Base-by-base conservation (phyloP, 2,888 invertebrate species). In the Crepidodera aurea region DNA sequence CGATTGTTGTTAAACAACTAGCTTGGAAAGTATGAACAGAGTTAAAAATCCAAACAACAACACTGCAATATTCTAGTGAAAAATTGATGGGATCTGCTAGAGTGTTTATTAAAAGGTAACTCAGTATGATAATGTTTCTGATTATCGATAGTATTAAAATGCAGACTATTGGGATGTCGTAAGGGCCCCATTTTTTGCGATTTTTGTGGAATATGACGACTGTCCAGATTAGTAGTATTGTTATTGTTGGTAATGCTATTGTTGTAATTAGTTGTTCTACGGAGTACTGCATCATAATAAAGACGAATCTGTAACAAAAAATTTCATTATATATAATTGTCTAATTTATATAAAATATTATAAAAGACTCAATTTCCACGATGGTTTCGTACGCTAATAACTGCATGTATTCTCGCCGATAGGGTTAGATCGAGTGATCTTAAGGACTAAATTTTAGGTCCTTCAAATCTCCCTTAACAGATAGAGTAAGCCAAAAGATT, bases 11-110 rank as follows among this genome's bases (percentile, higher is more conserved):
- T 48, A 85, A 71, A 12, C 83, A 81, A 61, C 82, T 81, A 1
- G 84, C 83, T 71, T 85, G 84, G 62, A 85, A 83, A 0, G 84
- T 83, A 67, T 84, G 82, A 15, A 82, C 76, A 1, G 84, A 82
- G 48, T 83, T 82, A 69, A 84, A 80, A 13, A 82, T 75, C 83
- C 84, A 85, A 10, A 83, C 79, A 29, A 84, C 75, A 15, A 78
- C 75, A 48, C 81, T 80, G 73, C 85, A 85, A 68, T 80, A 79
- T 39, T 82, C 79, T 51, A 75, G 62, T 39, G 72, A 66, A 59
- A 77, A 71, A 37, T 67, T 65, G 19, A 68, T 70, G 25, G 71
- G 70, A 22, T 67, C 54, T 15, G 69, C 70, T 12, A 75, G 59
- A n/a, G 73, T 76, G 51, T 81, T 74, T 22, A 78, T 68, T 10